Base-by-base conservation (phyloP, 2,113 vertebrate species). In the Merops nubicus region DNA sequence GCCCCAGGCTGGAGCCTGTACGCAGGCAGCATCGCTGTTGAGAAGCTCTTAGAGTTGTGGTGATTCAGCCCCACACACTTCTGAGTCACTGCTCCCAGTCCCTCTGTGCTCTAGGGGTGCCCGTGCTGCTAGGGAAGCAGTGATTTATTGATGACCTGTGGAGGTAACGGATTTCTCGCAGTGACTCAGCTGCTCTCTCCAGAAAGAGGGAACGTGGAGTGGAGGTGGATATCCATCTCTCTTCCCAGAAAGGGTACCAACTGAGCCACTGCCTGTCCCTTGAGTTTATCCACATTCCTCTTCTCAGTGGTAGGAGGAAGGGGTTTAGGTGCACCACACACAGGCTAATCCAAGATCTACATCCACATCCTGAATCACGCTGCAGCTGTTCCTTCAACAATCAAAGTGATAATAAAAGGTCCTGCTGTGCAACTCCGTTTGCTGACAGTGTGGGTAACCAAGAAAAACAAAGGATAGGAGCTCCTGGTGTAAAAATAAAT, bases 11-110 rank as follows among this genome's bases (percentile, higher is more conserved):
- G 50, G 59, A 42, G 31, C 48, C 23, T 13, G 11, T 57, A 8
- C 0, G 0, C 40, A 75, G 82, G 59, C 48, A 60, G 25, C n/a
- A 64, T 87, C 43, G 4, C 40, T 56, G 53, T 31, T n/a, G 33
- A 93, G 69, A 60, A 75, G 48, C n/a, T 88, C 9, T 2, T n/a
- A 28, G 47, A 54, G 34, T 47, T 70, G 72, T 34, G 64, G 48
- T 91, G 69, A 88, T 79, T 91, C 84, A 89, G 76, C 83, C 69
- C 81, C 73, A 68, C 84, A 18, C 48, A 45, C 10, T 45, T 79
- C 40, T 94, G 96, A 95, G 78, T 96, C 96, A 96, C 45, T 56
- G 62, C 26, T 93, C 56, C 45, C 25, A 57, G 65, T 64, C 64
- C 7, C 40, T 87, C 40, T 72, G 92, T 87, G 74, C 89, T 92